Base-by-base conservation (phyloP, 2,113 vertebrate genomes). In the Eolophus roseicapilla region DNA sequence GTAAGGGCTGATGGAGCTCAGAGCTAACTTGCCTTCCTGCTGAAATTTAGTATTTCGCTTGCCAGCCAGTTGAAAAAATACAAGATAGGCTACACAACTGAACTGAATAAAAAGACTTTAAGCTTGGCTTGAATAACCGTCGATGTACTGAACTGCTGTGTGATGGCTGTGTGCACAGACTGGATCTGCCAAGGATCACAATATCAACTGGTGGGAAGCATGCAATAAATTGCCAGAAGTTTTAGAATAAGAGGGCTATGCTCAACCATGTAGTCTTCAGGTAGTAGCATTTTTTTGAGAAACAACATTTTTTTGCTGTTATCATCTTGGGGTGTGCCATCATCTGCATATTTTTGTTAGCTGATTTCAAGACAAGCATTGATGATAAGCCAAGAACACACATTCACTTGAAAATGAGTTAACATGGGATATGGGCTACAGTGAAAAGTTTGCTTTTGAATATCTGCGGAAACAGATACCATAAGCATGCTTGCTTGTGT, bases 101-200 rank as follows among this genome's bases (percentile, higher is more conserved):
- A 88, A n/a, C 6, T 35, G 20, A 83, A 63, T 59, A 53, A 35
- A 62, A 86, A 37, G 6, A 17, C 19, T 79, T 78, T 5, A 82
- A 62, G 27, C 17, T 15, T 8, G 31, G 74, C n/a, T 27, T 64
- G 35, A 50, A 43, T 59, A 70, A 31, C 1, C 4, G 44, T 65
- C 0, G 0, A 12, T 69, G 49, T 44, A 49, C 41, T 53, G 52
- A 86, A 57, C 18, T 53, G 70, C 59, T 65, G 0, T 17, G 3
- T 39, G 43, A 27, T 49, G 33, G 12, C 31, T 28, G 4, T 43
- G 21, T 52, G 59, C 47, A 57, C 80, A 68, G n/a, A 52, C 31
- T 76, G 46, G 29, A 41, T 50, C 55, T 92, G 27, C 47, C 69
- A 37, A 41, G 28, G n/a, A 64, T 87, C 73, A 27, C 59, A 70